Base-by-base conservation (phyloP, 2,888 invertebrate species). In the Spilosoma lubricipeda region DNA sequence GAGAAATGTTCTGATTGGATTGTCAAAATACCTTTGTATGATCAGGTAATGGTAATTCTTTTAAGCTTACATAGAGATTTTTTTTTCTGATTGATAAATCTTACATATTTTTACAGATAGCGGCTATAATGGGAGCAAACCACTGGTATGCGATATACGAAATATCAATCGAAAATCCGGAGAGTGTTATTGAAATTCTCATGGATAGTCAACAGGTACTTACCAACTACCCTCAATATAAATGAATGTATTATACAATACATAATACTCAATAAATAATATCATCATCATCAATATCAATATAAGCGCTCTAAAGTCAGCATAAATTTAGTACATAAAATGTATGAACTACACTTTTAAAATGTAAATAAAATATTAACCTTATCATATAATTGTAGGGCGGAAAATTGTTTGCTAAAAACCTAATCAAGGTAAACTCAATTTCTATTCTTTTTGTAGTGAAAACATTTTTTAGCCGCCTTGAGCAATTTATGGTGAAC, bases 141-240 rank as follows among this genome's bases (percentile, higher is more conserved):
- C 96, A 96, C 69, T 97, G 97, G 97, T 96, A 96, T 71, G 91
- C 93, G 66, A 96, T 97, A 39, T 97, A 97, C 81, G 95, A 95
- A 81, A 93, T 94, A 79, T 97, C 96, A 39, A 86, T 95, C 73
- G 94, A 96, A 74, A 95, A 96, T 84, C 96, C 97, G 1, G 96
- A 96, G 74, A 89, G 90, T 70, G 93, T 97, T 56, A 95, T 97
- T 23, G 96, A 96, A 85, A 90, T 94, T 3, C 90, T 97, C 18
- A 95, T 97, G 88, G 96, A 96, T 73, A 96, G 95, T 70, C 96
- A 96, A 84, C 95, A 96, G 93, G 96, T 96, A 89, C 11, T 63
- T 48, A 67, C 18, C 13, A 45, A 45, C 56, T n/a, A 11, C 9
- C n/a, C 23, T 56, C 11, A 9, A 11, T n/a, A 11, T 56, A 13